Evolutionary conservation across 1,140 invertebrate species (phyloP).

Genomic region (Grapholita molesta): DNA sequence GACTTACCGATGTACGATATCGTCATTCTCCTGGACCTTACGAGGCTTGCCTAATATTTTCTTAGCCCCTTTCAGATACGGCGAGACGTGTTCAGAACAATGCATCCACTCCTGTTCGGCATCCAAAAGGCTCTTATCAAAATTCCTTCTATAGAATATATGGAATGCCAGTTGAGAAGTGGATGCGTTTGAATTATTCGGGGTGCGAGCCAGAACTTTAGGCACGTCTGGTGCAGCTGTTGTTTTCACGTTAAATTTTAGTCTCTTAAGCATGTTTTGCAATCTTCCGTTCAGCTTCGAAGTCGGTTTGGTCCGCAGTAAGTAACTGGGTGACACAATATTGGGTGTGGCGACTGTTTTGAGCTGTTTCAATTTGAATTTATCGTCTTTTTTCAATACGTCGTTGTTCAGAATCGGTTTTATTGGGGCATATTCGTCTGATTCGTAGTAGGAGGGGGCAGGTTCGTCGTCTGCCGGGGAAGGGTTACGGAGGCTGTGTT

Average conservation of each 20-base stretch:
- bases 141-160: not conserved
- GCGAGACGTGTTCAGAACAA: not conserved
- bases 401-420: constrained; percentile 29
- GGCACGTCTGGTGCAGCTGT: not conserved
- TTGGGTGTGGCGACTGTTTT: not conserved
- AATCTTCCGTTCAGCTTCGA: not conserved
- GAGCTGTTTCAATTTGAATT: constrained; percentile 21
- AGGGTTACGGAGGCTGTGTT: not conserved
- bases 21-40: constrained; percentile 12
- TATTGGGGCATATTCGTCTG: constrained; percentile 23
- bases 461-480: not conserved
- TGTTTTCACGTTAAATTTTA: not conserved
- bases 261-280: not conserved
- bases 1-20: constrained; percentile 13
- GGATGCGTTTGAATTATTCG: not conserved
- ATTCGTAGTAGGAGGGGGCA: not conserved
- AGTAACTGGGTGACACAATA: not conserved
- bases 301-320: not conserved
- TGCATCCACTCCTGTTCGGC: not conserved
- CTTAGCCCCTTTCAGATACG: not conserved
- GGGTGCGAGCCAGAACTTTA: not conserved
- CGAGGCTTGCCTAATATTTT: not conserved
- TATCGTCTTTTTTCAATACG: constrained; percentile 16
- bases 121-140: not conserved
- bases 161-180: not conserved